Percentiles rank a stretch among this genome's conserved stretches.
Conservation (phyloP, 1,140 invertebrate species). For the Lerema accius region DNA sequence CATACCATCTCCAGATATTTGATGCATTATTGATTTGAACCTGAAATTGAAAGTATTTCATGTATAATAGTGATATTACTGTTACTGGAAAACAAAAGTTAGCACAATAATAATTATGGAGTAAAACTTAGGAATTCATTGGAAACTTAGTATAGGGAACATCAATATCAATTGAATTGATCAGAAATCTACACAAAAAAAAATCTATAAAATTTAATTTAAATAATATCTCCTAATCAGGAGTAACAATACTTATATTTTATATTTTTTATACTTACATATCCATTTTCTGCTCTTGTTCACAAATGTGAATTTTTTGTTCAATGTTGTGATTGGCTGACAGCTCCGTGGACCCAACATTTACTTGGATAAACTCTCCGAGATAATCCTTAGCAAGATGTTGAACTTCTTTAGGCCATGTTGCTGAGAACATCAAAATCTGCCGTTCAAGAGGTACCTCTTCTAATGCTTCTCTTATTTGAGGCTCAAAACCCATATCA, state of each 20-base stretch:
- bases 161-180: too few species aligned
- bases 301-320: slow-evolving; percentile 92
- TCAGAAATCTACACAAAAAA: too few species aligned
- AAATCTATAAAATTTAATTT: too few species aligned
- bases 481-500: slow-evolving; percentile 99
- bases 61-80: too few species aligned
- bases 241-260: too few species aligned
- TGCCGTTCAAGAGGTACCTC: slow-evolving; percentile 83
- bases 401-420: slow-evolving; percentile 92
- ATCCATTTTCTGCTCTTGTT: slow-evolving; percentile 87
- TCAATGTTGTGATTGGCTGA: slow-evolving; percentile 96
- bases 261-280: slow-evolving; percentile 58
- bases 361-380: slow-evolving; percentile 89
- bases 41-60: slow-evolving; percentile 82
- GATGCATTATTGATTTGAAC: slow-evolving; percentile 87
- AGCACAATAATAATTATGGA: too few species aligned
- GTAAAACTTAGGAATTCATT: too few species aligned
- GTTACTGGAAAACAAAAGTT: too few species aligned
- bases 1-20: slow-evolving; percentile 87
- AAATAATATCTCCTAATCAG: too few species aligned
- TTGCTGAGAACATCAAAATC: slow-evolving; percentile 88
- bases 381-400: slow-evolving; percentile 89
- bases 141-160: too few species aligned
- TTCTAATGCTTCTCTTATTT: slow-evolving; percentile 95
- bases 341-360: slow-evolving; percentile 89